phyloP scores from a whole-genome alignment of 1,140 invertebrate genomes.

The Thaumatotibia leucotreta region DNA sequence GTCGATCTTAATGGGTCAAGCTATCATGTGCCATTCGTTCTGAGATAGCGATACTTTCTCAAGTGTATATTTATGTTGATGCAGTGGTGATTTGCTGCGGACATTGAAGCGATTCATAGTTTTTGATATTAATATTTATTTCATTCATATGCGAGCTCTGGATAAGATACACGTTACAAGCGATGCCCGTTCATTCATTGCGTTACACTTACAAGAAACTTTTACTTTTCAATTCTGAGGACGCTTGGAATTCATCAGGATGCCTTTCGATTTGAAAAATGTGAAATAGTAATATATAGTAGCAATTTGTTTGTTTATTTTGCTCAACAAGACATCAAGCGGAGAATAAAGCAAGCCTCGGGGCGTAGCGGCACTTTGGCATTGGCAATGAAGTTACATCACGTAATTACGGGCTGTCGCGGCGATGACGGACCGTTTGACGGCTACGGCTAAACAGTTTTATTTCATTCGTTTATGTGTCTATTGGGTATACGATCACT shows the following conservation, averaged over 20 bases:
- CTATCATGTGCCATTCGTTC: constrained; percentile 8
- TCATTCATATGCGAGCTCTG: neutral
- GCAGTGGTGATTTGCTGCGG: neutral
- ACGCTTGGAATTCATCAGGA: neutral
- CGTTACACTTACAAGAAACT: neutral
- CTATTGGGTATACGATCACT: neutral
- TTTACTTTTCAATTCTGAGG: neutral
- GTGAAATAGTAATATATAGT: neutral
- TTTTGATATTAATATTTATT: constrained; percentile 3
- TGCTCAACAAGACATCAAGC: neutral
- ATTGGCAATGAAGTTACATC: constrained; percentile 8
- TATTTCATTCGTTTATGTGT: neutral
- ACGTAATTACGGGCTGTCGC: neutral
- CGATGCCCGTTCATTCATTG: neutral
- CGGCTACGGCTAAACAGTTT: neutral
- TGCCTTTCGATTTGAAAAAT: neutral
- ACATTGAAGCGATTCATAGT: neutral
- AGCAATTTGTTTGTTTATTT: neutral
- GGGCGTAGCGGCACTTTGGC: constrained; percentile 1
- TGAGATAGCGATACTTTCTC: constrained; percentile 12
- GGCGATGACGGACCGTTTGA: constrained; percentile 1
- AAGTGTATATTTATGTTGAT: constrained; percentile 5
- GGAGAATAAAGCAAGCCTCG: neutral
- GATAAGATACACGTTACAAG: neutral
- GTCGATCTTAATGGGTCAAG: constrained; percentile 8